Evolutionary conservation across 2,888 invertebrate genomes (phyloP).

Genomic region (Tiliacea citrago): DNA sequence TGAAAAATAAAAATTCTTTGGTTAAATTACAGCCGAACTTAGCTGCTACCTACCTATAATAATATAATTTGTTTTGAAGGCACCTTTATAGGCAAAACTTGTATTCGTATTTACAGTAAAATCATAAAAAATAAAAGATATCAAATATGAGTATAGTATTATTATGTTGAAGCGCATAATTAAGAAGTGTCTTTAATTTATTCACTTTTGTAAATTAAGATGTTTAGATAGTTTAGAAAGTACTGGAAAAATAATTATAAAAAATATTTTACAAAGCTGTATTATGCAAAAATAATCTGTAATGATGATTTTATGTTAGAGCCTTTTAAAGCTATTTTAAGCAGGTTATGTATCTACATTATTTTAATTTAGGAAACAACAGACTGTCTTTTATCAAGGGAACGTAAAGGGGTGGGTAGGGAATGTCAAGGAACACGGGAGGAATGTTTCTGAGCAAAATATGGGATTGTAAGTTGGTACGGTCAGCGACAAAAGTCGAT

Average conservation of each 20-base stretch:
- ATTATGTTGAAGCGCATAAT: conserved; percentile 32
- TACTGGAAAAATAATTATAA: not conserved
- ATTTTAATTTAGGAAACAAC: not conserved
- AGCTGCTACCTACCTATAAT: conserved; percentile 9
- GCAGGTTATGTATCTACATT: conserved; percentile 2
- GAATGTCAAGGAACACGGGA: conserved; percentile 57
- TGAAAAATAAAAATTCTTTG: conserved; percentile 49
- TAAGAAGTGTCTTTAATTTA: not conserved
- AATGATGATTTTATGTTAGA: not conserved
- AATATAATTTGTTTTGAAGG: conserved; percentile 35
- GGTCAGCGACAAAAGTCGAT: not conserved
- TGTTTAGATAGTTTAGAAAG: not conserved
- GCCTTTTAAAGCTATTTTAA: conserved; percentile 21
- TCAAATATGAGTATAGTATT: conserved; percentile 22
- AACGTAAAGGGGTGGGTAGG: conserved; percentile 57
- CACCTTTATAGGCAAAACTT: conserved; percentile 41
- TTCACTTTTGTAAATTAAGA: conserved; percentile 10
- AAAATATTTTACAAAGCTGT: not conserved
- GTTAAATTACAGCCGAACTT: conserved; percentile 29
- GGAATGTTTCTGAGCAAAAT: conserved; percentile 58
- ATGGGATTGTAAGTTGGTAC: not conserved
- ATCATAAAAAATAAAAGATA: conserved; percentile 45
- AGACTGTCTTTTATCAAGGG: conserved; percentile 64
- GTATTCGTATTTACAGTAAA: conserved; percentile 37
- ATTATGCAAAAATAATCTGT: not conserved